phyloP scores from a whole-genome alignment of 1,140 invertebrate species.

The Pristionchus pacificus region DNA sequence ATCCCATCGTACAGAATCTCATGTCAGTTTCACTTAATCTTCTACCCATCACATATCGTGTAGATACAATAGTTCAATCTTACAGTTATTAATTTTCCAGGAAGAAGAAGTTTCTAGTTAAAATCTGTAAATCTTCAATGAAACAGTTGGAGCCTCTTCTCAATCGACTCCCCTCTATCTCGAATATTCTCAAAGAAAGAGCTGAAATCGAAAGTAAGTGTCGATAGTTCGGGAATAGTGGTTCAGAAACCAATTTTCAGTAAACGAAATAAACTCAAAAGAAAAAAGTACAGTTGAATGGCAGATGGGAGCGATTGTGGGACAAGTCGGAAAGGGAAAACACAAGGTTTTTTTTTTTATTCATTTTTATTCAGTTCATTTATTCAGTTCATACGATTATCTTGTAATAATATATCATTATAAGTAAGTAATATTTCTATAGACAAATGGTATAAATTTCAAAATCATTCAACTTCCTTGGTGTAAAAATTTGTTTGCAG shows the following conservation, averaged over 20 bases:
- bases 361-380: not conserved
- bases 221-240: not conserved
- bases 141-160: slow-evolving; percentile 33
- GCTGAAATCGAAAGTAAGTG: slow-evolving; percentile 28
- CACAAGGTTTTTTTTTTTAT: slow-evolving; percentile 18
- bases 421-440: slow-evolving; percentile 6
- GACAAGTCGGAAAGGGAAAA: slow-evolving; percentile 14
- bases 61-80: slow-evolving; percentile 6
- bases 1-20: slow-evolving; percentile 13
- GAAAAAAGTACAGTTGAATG: slow-evolving; percentile 23
- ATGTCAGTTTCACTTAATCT: slow-evolving; percentile 11
- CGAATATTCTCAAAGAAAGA: slow-evolving; percentile 32
- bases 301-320: slow-evolving; percentile 33
- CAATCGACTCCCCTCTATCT: slow-evolving; percentile 15
- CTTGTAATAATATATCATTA: not conserved
- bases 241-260: slow-evolving; percentile 11
- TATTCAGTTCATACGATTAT: not conserved
- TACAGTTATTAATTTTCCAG: slow-evolving; percentile 13
- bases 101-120: slow-evolving; percentile 25
- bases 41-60: slow-evolving; percentile 6
- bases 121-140: slow-evolving; percentile 22
- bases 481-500: slow-evolving; percentile 7
- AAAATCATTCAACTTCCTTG: not conserved
- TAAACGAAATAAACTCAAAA: slow-evolving; percentile 12
- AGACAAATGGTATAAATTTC: slow-evolving; percentile 18